These are phyloP conservation scores for Axis porcinus DNA, from an alignment of 2,113 vertebrate genomes.

Conservation along the genomic window DNA sequence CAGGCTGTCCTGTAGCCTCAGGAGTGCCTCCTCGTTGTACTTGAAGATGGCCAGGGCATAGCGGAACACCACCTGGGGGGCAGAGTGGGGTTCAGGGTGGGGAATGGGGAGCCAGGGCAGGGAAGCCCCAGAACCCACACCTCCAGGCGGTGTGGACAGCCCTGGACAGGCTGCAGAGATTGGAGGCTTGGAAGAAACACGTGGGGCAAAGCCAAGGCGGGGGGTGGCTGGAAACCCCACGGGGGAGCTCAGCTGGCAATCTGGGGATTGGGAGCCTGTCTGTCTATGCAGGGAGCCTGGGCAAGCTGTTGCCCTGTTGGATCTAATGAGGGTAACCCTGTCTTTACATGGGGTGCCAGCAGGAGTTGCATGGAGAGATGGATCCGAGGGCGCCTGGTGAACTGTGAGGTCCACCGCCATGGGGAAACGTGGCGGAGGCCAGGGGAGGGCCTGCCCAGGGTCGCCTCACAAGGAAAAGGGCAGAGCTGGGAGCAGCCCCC, in stretches of 20 bases:
- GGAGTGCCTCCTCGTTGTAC: slow-evolving; percentile 92
- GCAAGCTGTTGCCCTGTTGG: neutral
- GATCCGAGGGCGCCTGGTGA: neutral
- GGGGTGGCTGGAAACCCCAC: neutral
- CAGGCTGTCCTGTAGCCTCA: slow-evolving; percentile 87
- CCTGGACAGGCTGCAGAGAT: neutral
- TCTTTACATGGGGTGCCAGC: neutral
- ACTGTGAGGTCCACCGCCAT: neutral
- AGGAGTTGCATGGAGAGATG: neutral
- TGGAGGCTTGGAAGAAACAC: neutral
- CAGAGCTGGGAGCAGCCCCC: neutral
- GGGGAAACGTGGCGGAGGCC: fast-evolving
- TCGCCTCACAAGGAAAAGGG: neutral
- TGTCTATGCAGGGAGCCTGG: neutral
- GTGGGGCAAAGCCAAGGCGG: too few species aligned
- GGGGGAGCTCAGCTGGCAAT: neutral
- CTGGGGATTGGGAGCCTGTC: neutral
- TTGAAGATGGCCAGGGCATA: slow-evolving; percentile 96
- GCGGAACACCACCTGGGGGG: slow-evolving; percentile 92
- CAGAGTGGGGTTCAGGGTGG: neutral
- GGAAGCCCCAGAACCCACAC: neutral
- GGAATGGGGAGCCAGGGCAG: neutral
- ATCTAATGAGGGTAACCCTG: neutral
- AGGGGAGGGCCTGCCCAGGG: neutral
- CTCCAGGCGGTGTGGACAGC: neutral